Percentiles rank a stretch among this genome's conserved stretches.
These are phyloP conservation scores for Clarias laeviceps DNA, from an alignment of 2,797 vertebrate species.

Conservation along the genomic window DNA sequence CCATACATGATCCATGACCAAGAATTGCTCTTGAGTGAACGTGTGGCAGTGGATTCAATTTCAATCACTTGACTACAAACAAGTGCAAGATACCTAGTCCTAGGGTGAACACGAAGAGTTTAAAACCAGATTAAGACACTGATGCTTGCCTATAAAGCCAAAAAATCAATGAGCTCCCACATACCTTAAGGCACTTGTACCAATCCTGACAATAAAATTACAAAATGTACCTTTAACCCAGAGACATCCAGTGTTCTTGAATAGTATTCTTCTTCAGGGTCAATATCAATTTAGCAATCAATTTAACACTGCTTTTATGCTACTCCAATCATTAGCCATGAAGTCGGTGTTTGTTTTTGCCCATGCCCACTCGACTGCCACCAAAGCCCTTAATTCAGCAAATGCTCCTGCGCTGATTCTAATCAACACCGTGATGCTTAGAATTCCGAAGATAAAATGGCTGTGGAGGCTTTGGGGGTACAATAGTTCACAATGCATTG, in stretches of 20 bases:
- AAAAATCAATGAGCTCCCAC: not conserved
- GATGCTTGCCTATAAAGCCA: not conserved
- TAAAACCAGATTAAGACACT: not conserved
- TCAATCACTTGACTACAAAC: not conserved
- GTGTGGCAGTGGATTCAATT: not conserved
- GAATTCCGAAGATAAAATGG: conserved; percentile 54
- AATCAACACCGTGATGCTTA: conserved; percentile 63
- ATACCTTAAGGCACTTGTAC: not conserved
- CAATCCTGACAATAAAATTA: not conserved
- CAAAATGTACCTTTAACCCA: not conserved
- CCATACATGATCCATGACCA: not conserved
- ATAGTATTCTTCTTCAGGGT: not conserved
- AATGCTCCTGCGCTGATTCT: conserved; percentile 65
- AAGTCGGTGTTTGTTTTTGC: conserved; percentile 23
- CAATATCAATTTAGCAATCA: conserved; percentile 37
- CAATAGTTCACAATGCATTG: conserved; percentile 42
- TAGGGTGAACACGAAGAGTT: not conserved
- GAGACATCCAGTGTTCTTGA: not conserved
- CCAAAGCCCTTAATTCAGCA: conserved; percentile 67
- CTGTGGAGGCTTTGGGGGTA: not conserved
- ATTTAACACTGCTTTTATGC: conserved; percentile 29
- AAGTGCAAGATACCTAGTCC: not conserved
- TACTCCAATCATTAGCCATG: conserved; percentile 26
- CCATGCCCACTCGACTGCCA: conserved; percentile 26
- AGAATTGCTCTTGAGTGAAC: not conserved